Percentiles rank a stretch among this genome's conserved stretches.
phyloP scores from a whole-genome alignment of 2,113 vertebrate species.

The Tachysurus vachellii region DNA sequence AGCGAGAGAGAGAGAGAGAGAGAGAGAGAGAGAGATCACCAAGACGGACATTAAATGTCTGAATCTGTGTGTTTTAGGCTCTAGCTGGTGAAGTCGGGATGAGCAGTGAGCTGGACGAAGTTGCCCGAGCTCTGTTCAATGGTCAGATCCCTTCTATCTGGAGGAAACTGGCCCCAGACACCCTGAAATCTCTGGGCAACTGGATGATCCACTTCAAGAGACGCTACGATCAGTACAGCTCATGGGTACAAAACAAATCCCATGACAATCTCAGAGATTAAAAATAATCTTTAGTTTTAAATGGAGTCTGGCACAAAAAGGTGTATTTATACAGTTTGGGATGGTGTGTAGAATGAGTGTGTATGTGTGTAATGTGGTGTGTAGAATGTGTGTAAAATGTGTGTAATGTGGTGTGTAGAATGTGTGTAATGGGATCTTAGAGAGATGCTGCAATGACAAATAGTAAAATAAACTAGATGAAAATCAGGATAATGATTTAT shows the following conservation, averaged over 20 bases:
- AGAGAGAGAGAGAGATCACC: not conserved
- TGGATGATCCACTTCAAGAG: conserved; percentile 90
- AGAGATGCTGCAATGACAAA: not conserved
- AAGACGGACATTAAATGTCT: not conserved
- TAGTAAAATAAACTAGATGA: not conserved
- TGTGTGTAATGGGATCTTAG: not conserved
- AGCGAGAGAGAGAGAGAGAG: not conserved
- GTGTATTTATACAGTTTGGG: too few species aligned
- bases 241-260: conserved; percentile 77
- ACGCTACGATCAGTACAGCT: conserved; percentile 82
- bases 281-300: not conserved
- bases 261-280: not conserved
- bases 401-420: too few species aligned
- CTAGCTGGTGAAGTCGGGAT: conserved; percentile 93
- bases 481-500: not conserved
- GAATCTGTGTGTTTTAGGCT: conserved; percentile 71
- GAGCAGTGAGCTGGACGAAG: conserved; percentile 91
- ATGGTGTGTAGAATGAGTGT: not conserved
- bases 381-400: too few species aligned
- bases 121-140: conserved; percentile 85
- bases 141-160: conserved; percentile 89
- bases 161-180: conserved; percentile 89
- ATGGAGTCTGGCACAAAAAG: too few species aligned
- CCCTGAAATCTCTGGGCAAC: conserved; percentile 87
- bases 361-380: too few species aligned